These are phyloP conservation scores for Podargus strigoides DNA, from an alignment of 2,797 vertebrate species.

Conservation along the genomic window DNA sequence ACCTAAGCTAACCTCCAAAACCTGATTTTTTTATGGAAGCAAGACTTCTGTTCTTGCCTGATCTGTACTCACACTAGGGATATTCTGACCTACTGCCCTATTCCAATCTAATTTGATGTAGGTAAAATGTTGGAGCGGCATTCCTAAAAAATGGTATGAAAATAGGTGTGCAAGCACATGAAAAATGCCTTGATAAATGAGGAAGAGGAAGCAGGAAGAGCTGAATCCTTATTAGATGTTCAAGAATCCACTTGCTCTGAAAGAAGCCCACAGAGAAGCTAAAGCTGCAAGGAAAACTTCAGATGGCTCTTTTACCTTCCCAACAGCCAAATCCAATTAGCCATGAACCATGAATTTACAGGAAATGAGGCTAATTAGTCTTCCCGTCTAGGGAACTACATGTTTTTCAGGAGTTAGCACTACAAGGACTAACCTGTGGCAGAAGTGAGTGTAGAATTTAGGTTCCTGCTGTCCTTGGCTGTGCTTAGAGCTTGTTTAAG, in stretches of 20 bases:
- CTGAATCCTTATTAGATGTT: neutral
- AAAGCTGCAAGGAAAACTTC: neutral
- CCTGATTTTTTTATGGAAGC: neutral
- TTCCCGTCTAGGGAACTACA: neutral
- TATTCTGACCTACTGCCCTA: neutral
- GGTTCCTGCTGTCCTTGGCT: neutral
- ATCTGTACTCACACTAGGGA: neutral
- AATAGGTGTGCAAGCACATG: neutral
- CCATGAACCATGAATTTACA: neutral
- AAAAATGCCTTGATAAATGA: neutral
- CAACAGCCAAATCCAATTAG: constrained; percentile 9
- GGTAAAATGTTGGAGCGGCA: neutral
- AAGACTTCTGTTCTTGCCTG: neutral
- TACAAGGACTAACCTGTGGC: neutral
- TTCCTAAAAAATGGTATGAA: neutral
- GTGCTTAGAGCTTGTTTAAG: neutral
- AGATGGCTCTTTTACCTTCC: neutral
- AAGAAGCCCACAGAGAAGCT: neutral
- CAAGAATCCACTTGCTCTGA: neutral
- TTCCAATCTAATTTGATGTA: neutral
- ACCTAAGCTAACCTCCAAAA: neutral
- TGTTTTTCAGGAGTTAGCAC: neutral
- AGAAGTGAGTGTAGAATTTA: neutral
- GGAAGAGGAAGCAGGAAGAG: neutral
- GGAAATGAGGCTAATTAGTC: constrained; percentile 8